Evolutionary conservation across 37 sponge, comb jelly and placozoan genomes (phyloP).

Genomic region (Spongilla lacustris): DNA sequence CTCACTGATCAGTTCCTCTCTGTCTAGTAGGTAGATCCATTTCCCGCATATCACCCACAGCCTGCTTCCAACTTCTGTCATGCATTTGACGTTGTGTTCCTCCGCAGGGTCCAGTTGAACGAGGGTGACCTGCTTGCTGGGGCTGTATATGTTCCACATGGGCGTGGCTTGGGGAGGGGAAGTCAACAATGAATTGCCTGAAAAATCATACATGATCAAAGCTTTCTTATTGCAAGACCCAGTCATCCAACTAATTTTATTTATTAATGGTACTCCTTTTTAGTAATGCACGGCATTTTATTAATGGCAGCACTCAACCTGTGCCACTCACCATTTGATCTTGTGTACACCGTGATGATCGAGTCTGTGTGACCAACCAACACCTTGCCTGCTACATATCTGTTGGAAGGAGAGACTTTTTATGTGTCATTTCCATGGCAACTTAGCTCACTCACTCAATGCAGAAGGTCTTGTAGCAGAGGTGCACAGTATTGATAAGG

Average conservation of each 20-base stretch:
- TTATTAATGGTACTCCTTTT: not conserved
- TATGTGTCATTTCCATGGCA: not conserved
- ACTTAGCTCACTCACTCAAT: slow-evolving; percentile 33
- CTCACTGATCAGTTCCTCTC: slow-evolving; percentile 20
- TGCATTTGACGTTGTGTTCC: slow-evolving; percentile 29
- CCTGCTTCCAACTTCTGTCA: slow-evolving; percentile 33
- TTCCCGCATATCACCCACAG: slow-evolving; percentile 67
- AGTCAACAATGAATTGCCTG: not conserved
- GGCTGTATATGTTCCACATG: not conserved
- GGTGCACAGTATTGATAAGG: slow-evolving; percentile 33
- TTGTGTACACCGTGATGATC: slow-evolving; percentile 45
- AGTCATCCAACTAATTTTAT: not conserved
- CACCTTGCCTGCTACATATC: slow-evolving; percentile 10
- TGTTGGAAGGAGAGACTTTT: not conserved
- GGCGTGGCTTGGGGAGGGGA: not conserved
- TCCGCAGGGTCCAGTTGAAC: slow-evolving; percentile 5
- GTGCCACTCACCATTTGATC: slow-evolving; percentile 31
- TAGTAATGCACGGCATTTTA: not conserved
- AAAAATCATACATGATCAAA: not conserved
- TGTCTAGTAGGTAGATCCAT: slow-evolving; percentile 44
- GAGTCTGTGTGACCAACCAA: slow-evolving; percentile 30
- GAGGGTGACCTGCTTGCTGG: not conserved
- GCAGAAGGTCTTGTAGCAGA: slow-evolving; percentile 31
- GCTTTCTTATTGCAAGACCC: not conserved
- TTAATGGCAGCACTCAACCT: not conserved